These are phyloP conservation scores for Kryptopterus vitreolus DNA, from an alignment of 2,797 vertebrate genomes.

Conservation along the genomic window DNA sequence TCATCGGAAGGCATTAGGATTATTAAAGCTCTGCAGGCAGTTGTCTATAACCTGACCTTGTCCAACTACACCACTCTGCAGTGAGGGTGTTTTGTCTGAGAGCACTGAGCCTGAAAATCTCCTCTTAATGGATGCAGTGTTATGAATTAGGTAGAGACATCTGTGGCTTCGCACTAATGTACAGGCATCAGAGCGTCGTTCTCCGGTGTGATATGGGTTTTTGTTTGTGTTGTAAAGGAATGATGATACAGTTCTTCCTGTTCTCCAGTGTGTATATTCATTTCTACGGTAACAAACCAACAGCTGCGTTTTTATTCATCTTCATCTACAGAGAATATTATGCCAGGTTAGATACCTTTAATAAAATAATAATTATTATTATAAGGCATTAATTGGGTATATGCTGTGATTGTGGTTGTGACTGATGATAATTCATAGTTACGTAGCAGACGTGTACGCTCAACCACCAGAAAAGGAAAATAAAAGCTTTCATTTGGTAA, in stretches of 20 bases:
- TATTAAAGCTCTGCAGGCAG: conserved; percentile 60
- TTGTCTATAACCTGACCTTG: conserved; percentile 68
- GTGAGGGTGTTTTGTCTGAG: conserved; percentile 66
- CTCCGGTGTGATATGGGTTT: conserved; percentile 10
- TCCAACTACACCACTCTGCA: conserved; percentile 62
- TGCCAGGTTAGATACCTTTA: neutral
- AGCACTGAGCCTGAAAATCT: conserved; percentile 67
- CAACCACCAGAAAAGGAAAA: neutral
- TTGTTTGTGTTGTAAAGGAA: conserved; percentile 49
- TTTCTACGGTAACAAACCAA: neutral
- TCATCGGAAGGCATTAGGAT: conserved; percentile 62
- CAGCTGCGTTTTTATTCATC: neutral
- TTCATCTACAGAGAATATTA: neutral
- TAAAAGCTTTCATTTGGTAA: neutral
- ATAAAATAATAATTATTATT: too few relatives aligned
- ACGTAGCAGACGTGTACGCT: neutral
- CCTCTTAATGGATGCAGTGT: conserved; percentile 67
- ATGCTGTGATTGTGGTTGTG: neutral
- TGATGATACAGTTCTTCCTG: conserved; percentile 24
- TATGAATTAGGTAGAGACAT: conserved; percentile 59
- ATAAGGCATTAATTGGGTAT: too few relatives aligned
- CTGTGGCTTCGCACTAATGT: conserved; percentile 52
- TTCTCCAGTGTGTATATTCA: conserved; percentile 47
- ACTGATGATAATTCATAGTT: neutral
- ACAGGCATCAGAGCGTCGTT: conserved; percentile 42